Conservation (phyloP, 2,113 vertebrate genomes). For the Oxygymnocypris stewartii region DNA sequence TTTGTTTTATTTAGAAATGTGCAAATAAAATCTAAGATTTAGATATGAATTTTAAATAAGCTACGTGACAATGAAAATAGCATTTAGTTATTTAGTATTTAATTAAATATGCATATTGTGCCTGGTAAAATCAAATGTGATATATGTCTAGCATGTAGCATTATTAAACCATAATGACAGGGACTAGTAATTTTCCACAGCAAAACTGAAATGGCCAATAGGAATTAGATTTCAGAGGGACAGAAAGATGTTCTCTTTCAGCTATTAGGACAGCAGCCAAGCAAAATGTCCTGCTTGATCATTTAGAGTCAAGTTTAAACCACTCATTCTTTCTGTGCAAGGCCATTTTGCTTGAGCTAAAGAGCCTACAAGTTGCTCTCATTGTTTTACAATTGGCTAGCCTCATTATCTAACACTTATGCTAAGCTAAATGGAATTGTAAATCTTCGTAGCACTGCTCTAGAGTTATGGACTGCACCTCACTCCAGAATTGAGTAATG, state of each 20-base stretch:
- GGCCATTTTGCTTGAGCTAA: constrained; percentile 51
- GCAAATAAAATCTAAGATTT: too few species aligned
- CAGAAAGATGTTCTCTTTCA: constrained; percentile 65
- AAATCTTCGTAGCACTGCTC: constrained; percentile 46
- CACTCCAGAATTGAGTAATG: constrained; percentile 52
- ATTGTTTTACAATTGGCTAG: constrained; percentile 41
- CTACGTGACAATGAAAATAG: too few species aligned
- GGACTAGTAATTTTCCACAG: constrained; percentile 35
- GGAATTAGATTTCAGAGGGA: constrained; percentile 66
- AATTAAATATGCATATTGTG: too few species aligned
- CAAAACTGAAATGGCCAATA: constrained; percentile 59
- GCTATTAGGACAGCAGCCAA: constrained; percentile 67
- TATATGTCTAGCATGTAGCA: not conserved
- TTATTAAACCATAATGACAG: not conserved
- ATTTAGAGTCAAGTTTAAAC: constrained; percentile 65
- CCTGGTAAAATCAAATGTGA: not conserved
- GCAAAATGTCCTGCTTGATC: constrained; percentile 65
- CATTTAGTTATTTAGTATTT: too few species aligned
- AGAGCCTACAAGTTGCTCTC: constrained; percentile 55
- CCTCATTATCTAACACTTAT: constrained; percentile 56
- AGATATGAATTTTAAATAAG: too few species aligned
- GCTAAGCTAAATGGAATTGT: constrained; percentile 53
- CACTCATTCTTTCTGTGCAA: constrained; percentile 49
- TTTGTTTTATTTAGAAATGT: too few species aligned
- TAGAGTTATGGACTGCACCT: constrained; percentile 44